Evolutionary conservation across 2,888 invertebrate genomes (phyloP), one percentile per base, ranked within the genome.

Genomic region (Heliconius aoede): DNA sequence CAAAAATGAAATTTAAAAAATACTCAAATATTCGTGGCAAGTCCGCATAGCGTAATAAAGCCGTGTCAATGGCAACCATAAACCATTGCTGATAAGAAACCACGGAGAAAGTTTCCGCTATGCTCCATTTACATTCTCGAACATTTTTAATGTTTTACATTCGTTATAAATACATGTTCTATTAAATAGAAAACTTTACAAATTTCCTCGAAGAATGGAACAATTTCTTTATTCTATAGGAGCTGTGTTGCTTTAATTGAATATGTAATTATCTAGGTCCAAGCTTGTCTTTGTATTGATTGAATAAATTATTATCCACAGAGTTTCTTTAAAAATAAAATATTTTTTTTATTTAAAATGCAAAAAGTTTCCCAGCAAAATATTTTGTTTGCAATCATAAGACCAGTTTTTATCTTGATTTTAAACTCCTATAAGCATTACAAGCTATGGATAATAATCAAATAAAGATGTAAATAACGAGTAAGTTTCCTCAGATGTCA

Each of bases 91-190:
- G 68, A 76, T 76, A 76, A 73, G 76, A 76, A 62, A 65, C 18
- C 32, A 61, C 24, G 46, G 72, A 67, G 72, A 73, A 76, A 72
- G 61, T 74, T 74, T 58, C 61, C 46, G 32, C 67, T 61, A 68
- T 67, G 76, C 67, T 76, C 76, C 46, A 73, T 76, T 76, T 76
- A 76, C 46, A 46, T 67, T 73, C 36, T 60, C 67, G 18, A 68
- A 68, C 60, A 68, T 21, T 68, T 74, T 67, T 68, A 30, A 55
- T 32, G 30, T 65, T 65, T 65, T 36, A 65, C 36, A 65, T 65
- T 69, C 24, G 55, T 55, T 32, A 46, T 51, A 68, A 24, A 13
- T 30, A 64, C 36, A 36, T 40, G 65, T n/a, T 3, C 24, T 24
- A 65, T 65, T 40, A 30, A 64, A 36, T 36, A 64, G n/a, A 36